Percentiles rank a stretch among this genome's conserved stretches.
Evolutionary conservation across 2,797 vertebrate genomes (phyloP).

Genomic region (Neosilurus hyrtlii): DNA sequence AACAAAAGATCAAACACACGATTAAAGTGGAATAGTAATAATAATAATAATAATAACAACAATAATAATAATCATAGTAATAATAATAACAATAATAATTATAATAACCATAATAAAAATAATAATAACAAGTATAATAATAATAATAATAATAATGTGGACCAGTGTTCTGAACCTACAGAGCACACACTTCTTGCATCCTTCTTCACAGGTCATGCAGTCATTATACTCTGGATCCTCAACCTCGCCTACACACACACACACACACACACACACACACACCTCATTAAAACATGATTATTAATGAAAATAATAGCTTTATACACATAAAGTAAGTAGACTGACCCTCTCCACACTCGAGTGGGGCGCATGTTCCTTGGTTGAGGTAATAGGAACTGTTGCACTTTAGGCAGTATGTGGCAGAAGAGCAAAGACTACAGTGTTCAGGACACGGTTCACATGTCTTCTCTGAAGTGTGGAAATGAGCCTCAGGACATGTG

Average conservation of each 20-base stretch:
- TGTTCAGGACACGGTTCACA: constrained; percentile 77
- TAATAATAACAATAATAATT: not conserved
- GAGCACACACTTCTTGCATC: constrained; percentile 81
- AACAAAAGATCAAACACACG: constrained; percentile 40
- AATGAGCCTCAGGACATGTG: constrained; percentile 78
- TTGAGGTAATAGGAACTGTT: constrained; percentile 73
- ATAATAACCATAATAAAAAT: not conserved
- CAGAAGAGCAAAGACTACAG: constrained; percentile 77
- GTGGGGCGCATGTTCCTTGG: constrained; percentile 73
- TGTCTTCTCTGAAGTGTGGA: constrained; percentile 66
- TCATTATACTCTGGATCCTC: constrained; percentile 82
- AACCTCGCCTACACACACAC: constrained; percentile 75
- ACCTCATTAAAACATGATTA: not conserved
- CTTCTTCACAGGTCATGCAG: constrained; percentile 84
- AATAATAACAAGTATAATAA: not conserved
- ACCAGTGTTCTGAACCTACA: constrained; percentile 71
- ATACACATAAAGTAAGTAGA: not conserved
- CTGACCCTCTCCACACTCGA: constrained; percentile 82
- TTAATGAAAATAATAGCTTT: not conserved
- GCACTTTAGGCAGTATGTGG: constrained; percentile 75
- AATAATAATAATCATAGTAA: not conserved
- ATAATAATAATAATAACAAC: not conserved
- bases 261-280: constrained; percentile 26
- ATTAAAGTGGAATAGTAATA: constrained; percentile 42
- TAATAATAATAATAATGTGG: not conserved